phyloP scores from a whole-genome alignment of 1,140 invertebrate species.

The Drosophila miranda region DNA sequence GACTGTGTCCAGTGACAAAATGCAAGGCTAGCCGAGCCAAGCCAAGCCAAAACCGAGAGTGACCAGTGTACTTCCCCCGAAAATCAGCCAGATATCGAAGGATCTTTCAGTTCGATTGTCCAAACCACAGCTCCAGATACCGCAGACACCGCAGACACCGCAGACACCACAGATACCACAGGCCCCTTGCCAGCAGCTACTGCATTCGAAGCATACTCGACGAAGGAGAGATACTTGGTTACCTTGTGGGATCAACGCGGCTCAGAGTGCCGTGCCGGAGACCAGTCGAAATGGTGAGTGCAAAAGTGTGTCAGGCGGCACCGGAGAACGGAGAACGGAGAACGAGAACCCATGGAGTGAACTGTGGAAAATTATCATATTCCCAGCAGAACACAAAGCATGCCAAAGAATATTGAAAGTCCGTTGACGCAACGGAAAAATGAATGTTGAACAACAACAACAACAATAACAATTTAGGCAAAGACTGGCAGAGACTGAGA shows the following conservation, averaged over 20 bases:
- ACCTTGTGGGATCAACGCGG: conserved; percentile 41
- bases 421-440: conserved; percentile 68
- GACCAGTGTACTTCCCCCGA: conserved; percentile 11
- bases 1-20: conserved; percentile 49
- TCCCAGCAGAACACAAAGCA: conserved; percentile 36
- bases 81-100: too few relatives aligned
- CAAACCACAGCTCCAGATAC: too few relatives aligned
- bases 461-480: conserved; percentile 10
- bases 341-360: background rate
- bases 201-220: background rate
- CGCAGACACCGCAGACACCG: too few relatives aligned
- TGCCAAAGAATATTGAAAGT: conserved; percentile 71
- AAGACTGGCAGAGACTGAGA: too few relatives aligned
- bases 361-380: conserved; percentile 43
- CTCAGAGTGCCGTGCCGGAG: conserved; percentile 25
- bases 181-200: conserved; percentile 1
- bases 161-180: background rate
- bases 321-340: conserved; percentile 4
- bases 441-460: conserved; percentile 51
- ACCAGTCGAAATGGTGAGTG: conserved; percentile 52
- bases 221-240: conserved; percentile 43
- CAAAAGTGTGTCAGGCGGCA: conserved; percentile 48
- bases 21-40: conserved; percentile 30
- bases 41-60: too few relatives aligned
- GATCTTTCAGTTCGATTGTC: too few relatives aligned